Conservation (phyloP, 2,888 invertebrate genomes). For the Coleophora flavipennella region DNA sequence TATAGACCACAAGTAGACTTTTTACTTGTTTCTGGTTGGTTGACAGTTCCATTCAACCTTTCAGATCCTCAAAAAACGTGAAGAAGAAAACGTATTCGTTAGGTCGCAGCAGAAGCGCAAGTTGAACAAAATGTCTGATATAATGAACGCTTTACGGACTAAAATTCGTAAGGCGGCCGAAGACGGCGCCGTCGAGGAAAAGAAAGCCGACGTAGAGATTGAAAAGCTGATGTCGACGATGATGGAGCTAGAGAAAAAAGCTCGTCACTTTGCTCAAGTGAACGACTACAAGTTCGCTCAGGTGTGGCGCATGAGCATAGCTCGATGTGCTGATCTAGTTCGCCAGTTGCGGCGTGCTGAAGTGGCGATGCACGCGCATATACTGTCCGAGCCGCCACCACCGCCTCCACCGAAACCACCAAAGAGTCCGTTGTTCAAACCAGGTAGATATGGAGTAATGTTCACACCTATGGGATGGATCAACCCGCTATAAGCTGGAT, state of each 20-base stretch:
- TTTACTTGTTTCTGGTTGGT: no score
- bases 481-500: no score
- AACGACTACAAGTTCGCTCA: conserved; percentile 76
- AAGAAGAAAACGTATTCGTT: conserved; percentile 88
- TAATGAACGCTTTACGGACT: conserved; percentile 75
- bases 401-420: conserved; percentile 43
- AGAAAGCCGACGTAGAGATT: conserved; percentile 79
- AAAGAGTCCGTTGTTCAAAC: conserved; percentile 40
- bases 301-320: conserved; percentile 54
- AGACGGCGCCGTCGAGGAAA: conserved; percentile 76
- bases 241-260: conserved; percentile 79
- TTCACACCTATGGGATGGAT: no score
- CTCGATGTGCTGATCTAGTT: conserved; percentile 32
- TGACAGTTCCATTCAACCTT: no score
- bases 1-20: no score
- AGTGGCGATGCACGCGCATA: conserved; percentile 55
- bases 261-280: conserved; percentile 74
- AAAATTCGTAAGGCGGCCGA: conserved; percentile 78
- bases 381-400: conserved; percentile 53
- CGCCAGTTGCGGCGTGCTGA: conserved; percentile 44
- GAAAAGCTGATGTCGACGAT: conserved; percentile 77
- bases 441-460: conserved; percentile 25
- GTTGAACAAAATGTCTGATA: conserved; percentile 83
- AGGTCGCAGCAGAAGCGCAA: conserved; percentile 84
- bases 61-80: conserved; percentile 84